These are phyloP conservation scores for Ctenopoma kingsleyae DNA, from an alignment of 2,797 vertebrate species.

Conservation along the genomic window DNA sequence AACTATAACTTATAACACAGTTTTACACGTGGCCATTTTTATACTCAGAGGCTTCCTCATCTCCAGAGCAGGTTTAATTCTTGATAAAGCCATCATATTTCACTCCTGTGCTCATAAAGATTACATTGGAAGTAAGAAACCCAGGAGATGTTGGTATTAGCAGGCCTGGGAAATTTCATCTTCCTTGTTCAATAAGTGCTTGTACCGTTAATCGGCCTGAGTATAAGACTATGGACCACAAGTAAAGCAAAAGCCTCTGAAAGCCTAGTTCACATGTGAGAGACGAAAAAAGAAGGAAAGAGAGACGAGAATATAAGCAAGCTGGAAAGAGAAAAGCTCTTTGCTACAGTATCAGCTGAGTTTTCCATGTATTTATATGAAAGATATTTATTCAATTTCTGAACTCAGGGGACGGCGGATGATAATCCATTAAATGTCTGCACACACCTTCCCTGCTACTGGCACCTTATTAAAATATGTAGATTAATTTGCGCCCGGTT, in stretches of 20 bases:
- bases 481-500: slow-evolving; percentile 95
- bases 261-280: slow-evolving; percentile 62
- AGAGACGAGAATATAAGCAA: slow-evolving; percentile 42
- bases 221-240: slow-evolving; percentile 74
- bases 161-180: slow-evolving; percentile 73
- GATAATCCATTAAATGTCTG: slow-evolving; percentile 94
- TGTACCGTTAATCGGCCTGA: slow-evolving; percentile 78
- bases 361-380: slow-evolving; percentile 77
- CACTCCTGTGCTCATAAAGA: slow-evolving; percentile 68
- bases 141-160: slow-evolving; percentile 74
- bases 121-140: slow-evolving; percentile 71
- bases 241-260: slow-evolving; percentile 66
- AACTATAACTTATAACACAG: slow-evolving; percentile 53
- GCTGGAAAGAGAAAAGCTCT: slow-evolving; percentile 71
- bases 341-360: slow-evolving; percentile 54
- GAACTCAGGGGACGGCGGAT: slow-evolving; percentile 87
- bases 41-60: slow-evolving; percentile 52
- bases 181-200: slow-evolving; percentile 75
- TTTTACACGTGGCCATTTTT: slow-evolving; percentile 64
- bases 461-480: slow-evolving; percentile 93
- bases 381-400: slow-evolving; percentile 88
- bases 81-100: slow-evolving; percentile 65
- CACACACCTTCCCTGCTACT: slow-evolving; percentile 90
- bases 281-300: slow-evolving; percentile 24
- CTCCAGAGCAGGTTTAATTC: slow-evolving; percentile 78